A percentile compares a stretch with the other conserved stretches of the same genome.
phyloP scores from a whole-genome alignment of 2,797 vertebrate genomes.

The Galaxias olidus region DNA sequence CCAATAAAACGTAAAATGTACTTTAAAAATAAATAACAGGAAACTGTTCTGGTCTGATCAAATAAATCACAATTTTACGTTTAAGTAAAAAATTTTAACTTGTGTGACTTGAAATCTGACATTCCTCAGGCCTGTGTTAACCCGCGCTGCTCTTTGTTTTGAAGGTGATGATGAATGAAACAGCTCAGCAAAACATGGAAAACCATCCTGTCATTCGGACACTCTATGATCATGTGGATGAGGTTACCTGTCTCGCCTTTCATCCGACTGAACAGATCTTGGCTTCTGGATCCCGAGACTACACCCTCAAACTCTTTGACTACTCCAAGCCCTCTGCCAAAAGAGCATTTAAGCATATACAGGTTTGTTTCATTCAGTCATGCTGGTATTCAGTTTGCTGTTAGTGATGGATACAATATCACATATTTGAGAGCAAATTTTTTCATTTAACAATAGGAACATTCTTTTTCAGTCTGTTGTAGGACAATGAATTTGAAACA shows the following conservation, averaged over 20 bases:
- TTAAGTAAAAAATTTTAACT: too few relatives aligned
- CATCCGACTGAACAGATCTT: slow-evolving; percentile 96
- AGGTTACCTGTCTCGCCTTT: slow-evolving; percentile 96
- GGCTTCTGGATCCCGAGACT: slow-evolving; percentile 95
- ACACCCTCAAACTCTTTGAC: slow-evolving; percentile 96
- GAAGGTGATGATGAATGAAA: slow-evolving; percentile 99
- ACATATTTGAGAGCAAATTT: background rate
- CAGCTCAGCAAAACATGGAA: slow-evolving; percentile 98
- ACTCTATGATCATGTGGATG: slow-evolving; percentile 95
- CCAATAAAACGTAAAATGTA: too few relatives aligned
- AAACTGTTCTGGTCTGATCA: too few relatives aligned
- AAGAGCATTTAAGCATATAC: slow-evolving; percentile 96
- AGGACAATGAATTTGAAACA: background rate
- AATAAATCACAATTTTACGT: too few relatives aligned
- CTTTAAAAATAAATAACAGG: too few relatives aligned
- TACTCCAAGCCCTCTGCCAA: slow-evolving; percentile 99
- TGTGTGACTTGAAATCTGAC: too few relatives aligned
- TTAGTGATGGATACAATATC: background rate
- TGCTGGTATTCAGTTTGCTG: background rate
- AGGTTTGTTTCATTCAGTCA: slow-evolving; percentile 58
- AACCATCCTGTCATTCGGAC: slow-evolving; percentile 98
- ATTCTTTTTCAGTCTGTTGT: too few relatives aligned
- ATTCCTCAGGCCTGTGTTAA: too few relatives aligned
- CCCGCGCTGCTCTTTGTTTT: background rate
- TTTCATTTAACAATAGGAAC: background rate